A percentile compares a stretch with the other conserved stretches of the same genome.
Evolutionary conservation across 2,797 vertebrate genomes (phyloP).

Genomic region (Petrocephalus schoutedeni): DNA sequence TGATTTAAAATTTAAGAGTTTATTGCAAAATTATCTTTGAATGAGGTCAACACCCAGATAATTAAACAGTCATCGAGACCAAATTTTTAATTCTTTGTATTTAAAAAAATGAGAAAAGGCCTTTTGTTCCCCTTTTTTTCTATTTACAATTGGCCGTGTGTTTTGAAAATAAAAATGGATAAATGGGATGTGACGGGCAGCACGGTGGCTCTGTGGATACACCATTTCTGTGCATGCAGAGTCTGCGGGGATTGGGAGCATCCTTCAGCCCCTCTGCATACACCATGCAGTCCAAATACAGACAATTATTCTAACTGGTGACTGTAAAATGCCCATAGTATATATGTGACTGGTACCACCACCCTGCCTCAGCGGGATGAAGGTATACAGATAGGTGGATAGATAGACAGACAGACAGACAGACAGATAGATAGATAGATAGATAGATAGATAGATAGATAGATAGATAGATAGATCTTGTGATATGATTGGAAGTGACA

Average conservation of each 20-base stretch:
- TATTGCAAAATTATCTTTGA: neutral
- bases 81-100: neutral
- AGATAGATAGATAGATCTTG: neutral
- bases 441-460: neutral
- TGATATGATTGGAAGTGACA: neutral
- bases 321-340: neutral
- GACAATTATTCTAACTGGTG: neutral
- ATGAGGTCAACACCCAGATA: neutral
- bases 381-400: too few relatives aligned
- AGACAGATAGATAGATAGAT: neutral
- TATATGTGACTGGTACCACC: neutral
- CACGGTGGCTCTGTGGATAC: too few relatives aligned
- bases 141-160: neutral
- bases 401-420: neutral
- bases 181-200: neutral
- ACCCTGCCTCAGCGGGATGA: neutral
- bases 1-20: neutral
- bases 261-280: neutral
- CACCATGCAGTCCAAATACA: neutral
- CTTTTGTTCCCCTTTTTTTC: neutral
- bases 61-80: neutral
- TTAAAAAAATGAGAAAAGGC: neutral
- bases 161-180: neutral
- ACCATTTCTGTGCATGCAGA: neutral
- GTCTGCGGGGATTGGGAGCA: neutral